A percentile compares a stretch with the other conserved stretches of the same genome.
Conservation (phyloP, 2,797 vertebrate genomes). For the Anguilla obscura region DNA sequence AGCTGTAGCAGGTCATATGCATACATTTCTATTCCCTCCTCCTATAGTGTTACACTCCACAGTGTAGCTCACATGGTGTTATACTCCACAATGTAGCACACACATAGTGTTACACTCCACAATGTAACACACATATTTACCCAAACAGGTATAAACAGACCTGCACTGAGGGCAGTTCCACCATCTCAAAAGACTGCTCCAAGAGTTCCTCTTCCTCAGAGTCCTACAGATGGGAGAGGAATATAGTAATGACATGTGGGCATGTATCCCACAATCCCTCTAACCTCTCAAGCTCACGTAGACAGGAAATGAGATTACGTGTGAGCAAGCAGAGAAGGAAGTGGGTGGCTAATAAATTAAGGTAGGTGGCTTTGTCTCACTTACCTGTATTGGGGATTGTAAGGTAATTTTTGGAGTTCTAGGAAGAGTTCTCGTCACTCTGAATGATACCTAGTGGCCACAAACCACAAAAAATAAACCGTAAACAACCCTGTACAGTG, state of each 20-base stretch:
- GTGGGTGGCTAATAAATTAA: not conserved
- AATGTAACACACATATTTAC: not conserved
- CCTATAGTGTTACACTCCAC: not conserved
- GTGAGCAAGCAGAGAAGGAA: not conserved
- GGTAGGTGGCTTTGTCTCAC: not conserved
- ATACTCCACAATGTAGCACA: constrained; percentile 10
- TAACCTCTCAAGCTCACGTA: not conserved
- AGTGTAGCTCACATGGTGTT: not conserved
- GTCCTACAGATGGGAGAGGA: not conserved
- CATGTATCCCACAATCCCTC: not conserved
- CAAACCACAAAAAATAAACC: not conserved
- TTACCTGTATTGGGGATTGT: not conserved
- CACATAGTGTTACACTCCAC: not conserved
- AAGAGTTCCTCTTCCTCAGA: not conserved
- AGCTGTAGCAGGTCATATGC: too few relatives aligned
- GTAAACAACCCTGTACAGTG: not conserved
- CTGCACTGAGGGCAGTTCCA: not conserved
- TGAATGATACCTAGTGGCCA: constrained; percentile 7
- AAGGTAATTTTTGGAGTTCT: not conserved
- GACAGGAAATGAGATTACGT: not conserved
- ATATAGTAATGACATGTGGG: not conserved
- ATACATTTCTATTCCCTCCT: too few relatives aligned
- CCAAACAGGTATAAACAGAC: not conserved
- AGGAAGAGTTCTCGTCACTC: constrained; percentile 15
- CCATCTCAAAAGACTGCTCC: not conserved